These are phyloP conservation scores for Oceanites oceanicus DNA, from an alignment of 2,113 vertebrate species.

Conservation along the genomic window DNA sequence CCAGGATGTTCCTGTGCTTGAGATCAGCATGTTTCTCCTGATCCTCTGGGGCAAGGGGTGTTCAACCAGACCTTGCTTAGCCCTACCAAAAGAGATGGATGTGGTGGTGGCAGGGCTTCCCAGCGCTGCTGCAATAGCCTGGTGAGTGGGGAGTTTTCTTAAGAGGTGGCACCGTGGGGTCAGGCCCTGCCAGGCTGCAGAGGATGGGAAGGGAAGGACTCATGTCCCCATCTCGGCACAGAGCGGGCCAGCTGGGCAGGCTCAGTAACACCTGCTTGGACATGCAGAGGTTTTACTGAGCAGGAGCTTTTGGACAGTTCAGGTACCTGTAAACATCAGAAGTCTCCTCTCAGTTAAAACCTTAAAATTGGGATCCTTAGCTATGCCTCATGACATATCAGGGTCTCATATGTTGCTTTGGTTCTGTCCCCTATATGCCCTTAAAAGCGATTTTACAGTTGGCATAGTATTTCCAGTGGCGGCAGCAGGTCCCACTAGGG, in stretches of 20 bases:
- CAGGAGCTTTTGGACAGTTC: background rate
- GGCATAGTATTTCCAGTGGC: background rate
- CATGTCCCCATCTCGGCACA: background rate
- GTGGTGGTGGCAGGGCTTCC: background rate
- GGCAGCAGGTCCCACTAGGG: background rate
- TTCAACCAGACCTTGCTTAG: background rate
- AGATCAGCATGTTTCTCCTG: background rate
- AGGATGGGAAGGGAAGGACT: background rate
- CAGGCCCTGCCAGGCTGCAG: background rate
- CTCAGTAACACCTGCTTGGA: background rate
- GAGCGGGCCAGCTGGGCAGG: background rate
- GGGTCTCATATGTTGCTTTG: background rate
- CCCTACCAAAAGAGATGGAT: background rate
- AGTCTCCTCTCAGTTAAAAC: background rate
- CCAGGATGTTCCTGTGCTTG: background rate
- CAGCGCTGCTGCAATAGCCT: background rate
- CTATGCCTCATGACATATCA: background rate
- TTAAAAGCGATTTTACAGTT: background rate
- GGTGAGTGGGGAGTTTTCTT: background rate
- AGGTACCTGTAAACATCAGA: background rate
- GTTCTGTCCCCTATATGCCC: background rate
- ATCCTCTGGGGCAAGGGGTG: background rate
- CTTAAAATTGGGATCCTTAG: background rate
- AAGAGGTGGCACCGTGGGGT: rapidly evolving
- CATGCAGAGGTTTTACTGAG: background rate